Evolutionary conservation across 2,113 vertebrate species (phyloP).

Genomic region (Sphyrna mokarran): DNA sequence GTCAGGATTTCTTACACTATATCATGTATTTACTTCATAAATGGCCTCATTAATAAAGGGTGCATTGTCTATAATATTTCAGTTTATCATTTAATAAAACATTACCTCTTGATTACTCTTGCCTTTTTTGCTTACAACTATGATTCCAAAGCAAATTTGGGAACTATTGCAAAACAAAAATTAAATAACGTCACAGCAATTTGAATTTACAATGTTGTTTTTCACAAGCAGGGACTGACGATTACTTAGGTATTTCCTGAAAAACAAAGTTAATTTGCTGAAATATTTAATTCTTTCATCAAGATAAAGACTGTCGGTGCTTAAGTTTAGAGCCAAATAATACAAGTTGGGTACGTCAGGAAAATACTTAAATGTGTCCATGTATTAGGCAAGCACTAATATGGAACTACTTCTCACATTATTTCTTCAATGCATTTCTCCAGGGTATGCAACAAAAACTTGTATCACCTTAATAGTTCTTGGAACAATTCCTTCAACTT

Average conservation of each 20-base stretch:
- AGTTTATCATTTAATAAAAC: background rate
- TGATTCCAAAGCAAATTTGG: background rate
- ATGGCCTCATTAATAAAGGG: background rate
- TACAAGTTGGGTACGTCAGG: background rate
- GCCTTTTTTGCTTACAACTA: background rate
- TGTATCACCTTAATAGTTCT: background rate
- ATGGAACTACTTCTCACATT: background rate
- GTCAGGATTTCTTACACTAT: background rate
- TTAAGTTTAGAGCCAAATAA: background rate
- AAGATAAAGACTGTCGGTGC: background rate
- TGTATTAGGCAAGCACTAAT: background rate
- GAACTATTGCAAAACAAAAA: conserved; percentile 3
- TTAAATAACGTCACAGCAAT: background rate
- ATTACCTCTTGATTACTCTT: background rate
- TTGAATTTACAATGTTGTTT: background rate
- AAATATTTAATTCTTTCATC: background rate
- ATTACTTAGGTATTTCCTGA: background rate
- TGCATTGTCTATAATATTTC: background rate
- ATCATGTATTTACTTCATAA: background rate
- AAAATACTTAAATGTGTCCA: background rate
- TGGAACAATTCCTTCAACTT: background rate
- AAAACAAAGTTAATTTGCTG: background rate
- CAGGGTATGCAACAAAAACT: background rate
- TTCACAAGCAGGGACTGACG: background rate
- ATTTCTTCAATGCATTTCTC: background rate